Conservation (phyloP, 2,888 invertebrate species). For the Melanargia galathea region DNA sequence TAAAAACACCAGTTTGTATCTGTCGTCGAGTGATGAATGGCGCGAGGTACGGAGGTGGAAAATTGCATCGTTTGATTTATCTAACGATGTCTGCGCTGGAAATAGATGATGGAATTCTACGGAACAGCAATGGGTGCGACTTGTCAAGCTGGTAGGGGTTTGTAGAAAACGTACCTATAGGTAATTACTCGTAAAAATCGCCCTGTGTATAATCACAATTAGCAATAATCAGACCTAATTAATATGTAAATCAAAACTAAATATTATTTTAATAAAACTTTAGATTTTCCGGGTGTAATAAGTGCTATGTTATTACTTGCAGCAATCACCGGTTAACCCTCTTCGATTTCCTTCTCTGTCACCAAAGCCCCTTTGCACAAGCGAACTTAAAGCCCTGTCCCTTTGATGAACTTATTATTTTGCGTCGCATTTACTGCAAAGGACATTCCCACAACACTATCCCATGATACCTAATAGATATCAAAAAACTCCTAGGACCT, state of each 20-base stretch:
- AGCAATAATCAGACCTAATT: too few species aligned
- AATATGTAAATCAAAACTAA: too few species aligned
- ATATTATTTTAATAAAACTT: too few species aligned
- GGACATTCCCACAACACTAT: neutral
- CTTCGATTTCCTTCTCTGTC: too few species aligned
- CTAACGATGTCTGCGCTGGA: slow-evolving; percentile 35
- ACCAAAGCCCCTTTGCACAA: too few species aligned
- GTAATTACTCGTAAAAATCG: too few species aligned
- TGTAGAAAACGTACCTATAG: too few species aligned
- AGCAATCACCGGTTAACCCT: too few species aligned
- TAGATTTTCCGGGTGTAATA: too few species aligned
- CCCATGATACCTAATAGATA: neutral
- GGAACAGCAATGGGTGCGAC: neutral
- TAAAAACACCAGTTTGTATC: slow-evolving; percentile 60
- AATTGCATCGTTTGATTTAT: slow-evolving; percentile 61
- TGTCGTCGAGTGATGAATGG: slow-evolving; percentile 63
- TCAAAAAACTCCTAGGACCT: slow-evolving; percentile 43
- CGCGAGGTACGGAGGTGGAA: slow-evolving; percentile 54
- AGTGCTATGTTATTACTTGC: too few species aligned
- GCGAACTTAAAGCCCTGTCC: too few species aligned
- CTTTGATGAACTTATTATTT: too few species aligned
- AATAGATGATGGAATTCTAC: neutral
- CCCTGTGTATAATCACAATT: neutral
- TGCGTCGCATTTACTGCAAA: neutral
- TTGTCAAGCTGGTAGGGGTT: neutral